Base-by-base conservation (phyloP, 92 coral and sea anemone genomes). In the Epizoanthus illoricatus region DNA sequence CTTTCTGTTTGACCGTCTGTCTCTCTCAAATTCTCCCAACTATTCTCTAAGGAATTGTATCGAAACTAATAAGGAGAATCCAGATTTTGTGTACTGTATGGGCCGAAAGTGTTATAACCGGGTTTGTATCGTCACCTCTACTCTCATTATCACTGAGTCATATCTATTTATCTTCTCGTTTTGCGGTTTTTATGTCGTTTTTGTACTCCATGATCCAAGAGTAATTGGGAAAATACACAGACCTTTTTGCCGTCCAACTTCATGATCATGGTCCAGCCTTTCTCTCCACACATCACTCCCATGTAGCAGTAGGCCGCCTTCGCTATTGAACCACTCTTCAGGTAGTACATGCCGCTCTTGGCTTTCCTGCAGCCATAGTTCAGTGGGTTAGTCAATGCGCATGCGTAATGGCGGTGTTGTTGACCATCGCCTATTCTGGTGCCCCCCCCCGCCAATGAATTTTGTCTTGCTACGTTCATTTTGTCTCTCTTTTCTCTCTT, bases 201-300 rank as follows among this genome's bases (percentile, higher is more conserved):
- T 28, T 28, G 0, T 28, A 28, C 2, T 1, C 36, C 36, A 28
- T 2, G 21, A 19, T 1, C 36, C 36, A 28, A 2, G 21, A 19
- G 24, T 61, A 61, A 20, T 18, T 3, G 21, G 17, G 21, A 5
- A 21, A 24, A 33, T 66, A 66, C 7, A 24, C 66, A 65, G 20
- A 76, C 84, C 24, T 76, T 79, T 10, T 63, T 52, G 43, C 89
- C 89, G 64, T 86, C 69, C 41, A 86, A 40, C 66, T 86, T 86
- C 89, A 86, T 86, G 40, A 86, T 86, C 89, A 86, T 86, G 0
- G 81, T 80, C 89, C 89, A 86, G 19, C 89, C 89, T 40, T 79
- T 86, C 42, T 83, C 81, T 11, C 89, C 89, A 42, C 89, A 86
- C 45, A 86, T 79, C 61, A 54, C 11, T 5, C 88, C 84, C 88